phyloP scores from a whole-genome alignment of 1,140 invertebrate genomes.

The Camponotus vicinus region DNA sequence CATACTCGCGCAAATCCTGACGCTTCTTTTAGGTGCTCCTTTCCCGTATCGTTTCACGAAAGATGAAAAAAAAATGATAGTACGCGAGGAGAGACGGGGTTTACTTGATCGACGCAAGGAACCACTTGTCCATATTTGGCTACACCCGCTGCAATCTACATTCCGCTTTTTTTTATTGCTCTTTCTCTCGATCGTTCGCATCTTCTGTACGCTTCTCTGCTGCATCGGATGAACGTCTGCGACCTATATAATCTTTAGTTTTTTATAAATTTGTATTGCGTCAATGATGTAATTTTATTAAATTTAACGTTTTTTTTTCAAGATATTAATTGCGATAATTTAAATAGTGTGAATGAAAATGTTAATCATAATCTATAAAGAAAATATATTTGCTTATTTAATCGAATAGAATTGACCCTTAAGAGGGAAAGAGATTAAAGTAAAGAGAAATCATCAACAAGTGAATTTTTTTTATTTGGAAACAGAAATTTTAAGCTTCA shows the following conservation, averaged over 20 bases:
- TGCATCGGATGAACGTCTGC: neutral
- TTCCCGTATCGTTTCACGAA: neutral
- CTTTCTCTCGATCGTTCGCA: constrained; percentile 39
- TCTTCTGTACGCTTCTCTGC: constrained; percentile 27
- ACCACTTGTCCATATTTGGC: constrained; percentile 79
- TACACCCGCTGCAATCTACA: constrained; percentile 72
- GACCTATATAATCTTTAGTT: neutral
- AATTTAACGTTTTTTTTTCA: neutral
- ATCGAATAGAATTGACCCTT: neutral
- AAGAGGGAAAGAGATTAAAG: neutral
- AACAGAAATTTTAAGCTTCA: neutral
- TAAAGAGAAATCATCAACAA: neutral
- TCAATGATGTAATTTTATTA: neutral
- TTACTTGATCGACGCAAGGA: constrained; percentile 74
- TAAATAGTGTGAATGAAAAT: too few relatives aligned
- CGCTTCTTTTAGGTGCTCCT: neutral
- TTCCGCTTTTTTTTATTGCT: constrained; percentile 60
- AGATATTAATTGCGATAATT: neutral
- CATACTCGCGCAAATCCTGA: neutral
- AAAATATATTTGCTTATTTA: neutral
- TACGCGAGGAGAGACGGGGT: constrained; percentile 48
- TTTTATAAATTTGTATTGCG: neutral
- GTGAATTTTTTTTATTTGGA: neutral
- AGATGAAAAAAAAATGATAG: constrained; percentile 54
- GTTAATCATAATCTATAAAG: neutral